A percentile compares a stretch with the other conserved stretches of the same genome.
phyloP scores from a whole-genome alignment of 2,113 vertebrate species.

The Empidonax traillii region DNA sequence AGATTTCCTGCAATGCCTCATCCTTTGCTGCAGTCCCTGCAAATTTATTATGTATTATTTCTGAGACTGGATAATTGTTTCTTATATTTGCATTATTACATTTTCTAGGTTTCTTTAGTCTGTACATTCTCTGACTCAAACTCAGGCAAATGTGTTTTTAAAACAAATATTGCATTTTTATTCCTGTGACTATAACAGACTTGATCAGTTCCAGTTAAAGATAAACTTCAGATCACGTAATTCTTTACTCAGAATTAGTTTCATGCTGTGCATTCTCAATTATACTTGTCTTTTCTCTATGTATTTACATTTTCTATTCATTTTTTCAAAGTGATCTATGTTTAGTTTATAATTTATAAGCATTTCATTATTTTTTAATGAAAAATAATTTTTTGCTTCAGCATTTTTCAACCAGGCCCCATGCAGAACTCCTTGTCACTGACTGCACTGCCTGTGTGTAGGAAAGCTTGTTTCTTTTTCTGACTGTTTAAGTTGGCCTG shows the following conservation, averaged over 20 bases:
- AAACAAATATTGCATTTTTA: background rate
- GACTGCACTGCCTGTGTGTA: background rate
- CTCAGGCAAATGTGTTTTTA: slow-evolving; percentile 4
- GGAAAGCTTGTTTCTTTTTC: background rate
- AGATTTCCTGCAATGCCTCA: slow-evolving; percentile 17
- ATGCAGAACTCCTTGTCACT: background rate
- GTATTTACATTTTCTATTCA: slow-evolving; percentile 31
- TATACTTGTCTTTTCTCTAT: slow-evolving; percentile 4
- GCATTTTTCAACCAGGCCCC: background rate
- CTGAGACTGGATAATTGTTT: slow-evolving; percentile 45
- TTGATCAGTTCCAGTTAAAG: background rate
- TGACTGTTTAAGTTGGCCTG: background rate
- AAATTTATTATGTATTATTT: slow-evolving; percentile 34
- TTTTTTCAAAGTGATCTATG: background rate
- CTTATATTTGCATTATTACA: slow-evolving; percentile 37
- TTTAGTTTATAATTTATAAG: slow-evolving; percentile 42
- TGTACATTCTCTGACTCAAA: slow-evolving; percentile 24
- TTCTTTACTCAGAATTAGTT: slow-evolving; percentile 23
- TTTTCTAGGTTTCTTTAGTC: slow-evolving; percentile 6
- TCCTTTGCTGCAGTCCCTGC: background rate
- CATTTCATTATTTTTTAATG: slow-evolving; percentile 33
- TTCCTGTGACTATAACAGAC: slow-evolving; percentile 8
- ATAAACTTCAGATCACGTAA: slow-evolving; percentile 37
- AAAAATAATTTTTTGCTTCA: background rate
- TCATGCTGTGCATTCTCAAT: slow-evolving; percentile 7